Percentiles rank a stretch among this genome's conserved stretches.
phyloP scores from a whole-genome alignment of 2,888 invertebrate species.

The Villa cingulata region DNA sequence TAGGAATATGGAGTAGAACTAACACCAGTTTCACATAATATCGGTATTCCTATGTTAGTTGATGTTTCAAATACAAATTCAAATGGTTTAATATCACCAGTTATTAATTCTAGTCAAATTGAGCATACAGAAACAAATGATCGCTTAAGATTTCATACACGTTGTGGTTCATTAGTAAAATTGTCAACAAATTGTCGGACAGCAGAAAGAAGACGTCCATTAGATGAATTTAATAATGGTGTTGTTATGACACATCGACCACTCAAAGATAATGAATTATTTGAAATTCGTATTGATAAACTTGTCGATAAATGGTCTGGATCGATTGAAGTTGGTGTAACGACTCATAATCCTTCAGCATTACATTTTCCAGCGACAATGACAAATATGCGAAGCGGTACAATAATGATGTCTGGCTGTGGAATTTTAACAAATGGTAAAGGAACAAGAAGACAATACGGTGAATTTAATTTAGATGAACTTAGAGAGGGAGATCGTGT shows the following conservation, averaged over 20 bases:
- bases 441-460: slow-evolving; percentile 84
- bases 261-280: slow-evolving; percentile 74
- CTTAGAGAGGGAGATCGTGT: slow-evolving; percentile 83
- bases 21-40: slow-evolving; percentile 26
- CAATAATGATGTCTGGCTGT: slow-evolving; percentile 94
- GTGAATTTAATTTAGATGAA: slow-evolving; percentile 86
- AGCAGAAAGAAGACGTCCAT: slow-evolving; percentile 73
- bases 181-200: slow-evolving; percentile 68
- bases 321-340: slow-evolving; percentile 65
- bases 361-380: slow-evolving; percentile 91
- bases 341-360: slow-evolving; percentile 79
- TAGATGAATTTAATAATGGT: slow-evolving; percentile 92
- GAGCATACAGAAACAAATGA: slow-evolving; percentile 39
- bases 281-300: slow-evolving; percentile 87
- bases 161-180: slow-evolving; percentile 78
- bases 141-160: slow-evolving; percentile 69
- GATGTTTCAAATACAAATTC: slow-evolving; percentile 8
- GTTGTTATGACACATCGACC: slow-evolving; percentile 90
- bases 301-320: slow-evolving; percentile 88
- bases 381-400: slow-evolving; percentile 89
- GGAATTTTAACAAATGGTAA: slow-evolving; percentile 94
- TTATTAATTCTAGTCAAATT: slow-evolving; percentile 11
- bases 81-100: background rate
- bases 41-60: slow-evolving; percentile 32
- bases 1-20: slow-evolving; percentile 20